These are phyloP conservation scores for Mustela erminea DNA, from an alignment of 2,797 vertebrate genomes.

Conservation along the genomic window DNA sequence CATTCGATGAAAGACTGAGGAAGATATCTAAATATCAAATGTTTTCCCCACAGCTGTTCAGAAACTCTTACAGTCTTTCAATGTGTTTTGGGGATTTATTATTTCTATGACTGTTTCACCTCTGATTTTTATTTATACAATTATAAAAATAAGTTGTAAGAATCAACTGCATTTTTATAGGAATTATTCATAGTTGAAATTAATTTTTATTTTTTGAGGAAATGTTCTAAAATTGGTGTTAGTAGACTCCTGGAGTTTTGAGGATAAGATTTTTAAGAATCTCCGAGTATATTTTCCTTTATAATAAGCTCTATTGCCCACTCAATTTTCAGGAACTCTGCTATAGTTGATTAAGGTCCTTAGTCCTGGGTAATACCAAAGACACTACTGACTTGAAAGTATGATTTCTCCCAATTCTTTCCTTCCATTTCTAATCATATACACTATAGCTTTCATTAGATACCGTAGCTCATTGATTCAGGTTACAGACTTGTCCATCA, in stretches of 20 bases:
- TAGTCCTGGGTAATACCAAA: not conserved
- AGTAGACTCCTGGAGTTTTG: not conserved
- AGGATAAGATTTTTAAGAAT: not conserved
- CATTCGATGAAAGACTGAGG: not conserved
- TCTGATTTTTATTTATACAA: conserved; percentile 22
- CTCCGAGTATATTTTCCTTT: not conserved
- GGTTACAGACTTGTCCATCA: not conserved
- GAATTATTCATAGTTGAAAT: not conserved
- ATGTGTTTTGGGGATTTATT: not conserved
- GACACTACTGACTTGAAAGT: not conserved
- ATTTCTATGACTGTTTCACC: not conserved
- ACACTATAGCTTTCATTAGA: not conserved
- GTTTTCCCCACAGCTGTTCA: not conserved
- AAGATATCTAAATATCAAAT: not conserved
- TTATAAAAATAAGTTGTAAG: not conserved
- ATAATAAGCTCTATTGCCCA: not conserved
- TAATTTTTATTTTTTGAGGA: not conserved
- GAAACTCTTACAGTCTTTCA: not conserved
- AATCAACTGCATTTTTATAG: not conserved
- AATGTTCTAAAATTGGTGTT: not conserved
- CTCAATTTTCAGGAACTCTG: not conserved
- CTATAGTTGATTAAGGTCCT: not conserved
- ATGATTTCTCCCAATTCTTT: not conserved
- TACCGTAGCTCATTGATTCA: not conserved
- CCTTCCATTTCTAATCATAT: not conserved